Evolutionary conservation across 2,113 vertebrate species (phyloP).

Genomic region (Girardinichthys multiradiatus): DNA sequence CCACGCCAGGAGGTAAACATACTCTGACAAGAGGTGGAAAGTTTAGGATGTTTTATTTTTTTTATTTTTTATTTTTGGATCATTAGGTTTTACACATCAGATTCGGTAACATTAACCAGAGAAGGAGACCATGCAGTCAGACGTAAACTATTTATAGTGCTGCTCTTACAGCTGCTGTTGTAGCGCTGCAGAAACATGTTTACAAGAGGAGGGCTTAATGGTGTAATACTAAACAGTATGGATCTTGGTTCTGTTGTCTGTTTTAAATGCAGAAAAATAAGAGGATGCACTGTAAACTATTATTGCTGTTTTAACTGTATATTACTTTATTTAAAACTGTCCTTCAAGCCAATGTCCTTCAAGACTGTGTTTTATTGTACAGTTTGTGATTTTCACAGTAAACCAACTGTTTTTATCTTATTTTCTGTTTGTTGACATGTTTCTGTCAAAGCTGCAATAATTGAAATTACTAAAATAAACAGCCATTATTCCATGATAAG

Average conservation of each 20-base stretch:
- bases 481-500: background rate
- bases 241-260: background rate
- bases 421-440: background rate
- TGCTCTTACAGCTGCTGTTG: constrained; percentile 34
- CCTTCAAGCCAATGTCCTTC: background rate
- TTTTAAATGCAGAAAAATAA: background rate
- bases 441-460: background rate
- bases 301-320: background rate
- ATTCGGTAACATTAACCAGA: background rate
- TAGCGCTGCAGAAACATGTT: constrained; percentile 48
- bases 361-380: background rate
- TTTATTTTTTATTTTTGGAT: too few species aligned
- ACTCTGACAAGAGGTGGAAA: background rate
- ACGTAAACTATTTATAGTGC: constrained; percentile 57
- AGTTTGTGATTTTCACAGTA: background rate
- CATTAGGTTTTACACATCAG: background rate
- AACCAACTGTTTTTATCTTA: background rate
- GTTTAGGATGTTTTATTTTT: background rate
- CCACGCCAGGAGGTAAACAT: constrained; percentile 88
- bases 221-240: background rate
- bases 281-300: background rate
- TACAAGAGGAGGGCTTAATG: constrained; percentile 6
- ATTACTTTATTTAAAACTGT: background rate
- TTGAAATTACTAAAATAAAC: background rate
- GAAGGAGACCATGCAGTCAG: background rate